These are phyloP conservation scores for Dicycla oo DNA, from an alignment of 2,888 invertebrate genomes.

Conservation along the genomic window DNA sequence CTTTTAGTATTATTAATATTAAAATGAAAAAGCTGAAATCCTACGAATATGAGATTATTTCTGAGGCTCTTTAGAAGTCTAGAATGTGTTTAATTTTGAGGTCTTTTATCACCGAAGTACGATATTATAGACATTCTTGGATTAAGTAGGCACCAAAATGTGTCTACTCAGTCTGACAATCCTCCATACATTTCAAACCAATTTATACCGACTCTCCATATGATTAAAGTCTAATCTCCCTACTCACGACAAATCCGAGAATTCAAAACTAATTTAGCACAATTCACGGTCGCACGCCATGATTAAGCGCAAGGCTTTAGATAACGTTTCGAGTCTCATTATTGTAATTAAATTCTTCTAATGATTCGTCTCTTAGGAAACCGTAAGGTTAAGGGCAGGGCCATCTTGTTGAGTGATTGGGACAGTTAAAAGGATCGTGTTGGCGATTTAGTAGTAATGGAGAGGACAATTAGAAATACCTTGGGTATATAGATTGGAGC, in stretches of 20 bases:
- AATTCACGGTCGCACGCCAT: conserved; percentile 43
- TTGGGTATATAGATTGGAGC: conserved; percentile 22
- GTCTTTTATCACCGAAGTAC: not conserved
- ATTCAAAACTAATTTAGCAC: conserved; percentile 36
- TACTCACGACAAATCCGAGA: not conserved
- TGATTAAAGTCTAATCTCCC: conserved; percentile 14
- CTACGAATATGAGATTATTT: not conserved
- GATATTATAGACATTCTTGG: conserved; percentile 4
- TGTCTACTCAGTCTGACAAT: not conserved
- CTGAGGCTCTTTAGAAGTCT: not conserved
- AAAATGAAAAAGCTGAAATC: conserved; percentile 16
- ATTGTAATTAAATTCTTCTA: conserved; percentile 56
- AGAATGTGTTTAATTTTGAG: conserved; percentile 4
- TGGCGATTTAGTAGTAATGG: conserved; percentile 37
- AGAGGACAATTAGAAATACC: conserved; percentile 50
- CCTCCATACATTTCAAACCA: not conserved
- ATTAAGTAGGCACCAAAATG: not conserved
- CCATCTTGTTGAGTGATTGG: conserved; percentile 55
- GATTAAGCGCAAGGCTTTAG: conserved; percentile 50
- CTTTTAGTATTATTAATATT: conserved; percentile 31
- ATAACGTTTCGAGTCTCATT: conserved; percentile 40
- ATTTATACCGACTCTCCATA: not conserved
- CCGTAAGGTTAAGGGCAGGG: conserved; percentile 55
- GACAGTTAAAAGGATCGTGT: conserved; percentile 36
- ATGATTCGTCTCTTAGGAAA: conserved; percentile 46